A percentile compares a stretch with the other conserved stretches of the same genome.
phyloP scores from a whole-genome alignment of 2,888 invertebrate species.

The Odontomyia ornata region DNA sequence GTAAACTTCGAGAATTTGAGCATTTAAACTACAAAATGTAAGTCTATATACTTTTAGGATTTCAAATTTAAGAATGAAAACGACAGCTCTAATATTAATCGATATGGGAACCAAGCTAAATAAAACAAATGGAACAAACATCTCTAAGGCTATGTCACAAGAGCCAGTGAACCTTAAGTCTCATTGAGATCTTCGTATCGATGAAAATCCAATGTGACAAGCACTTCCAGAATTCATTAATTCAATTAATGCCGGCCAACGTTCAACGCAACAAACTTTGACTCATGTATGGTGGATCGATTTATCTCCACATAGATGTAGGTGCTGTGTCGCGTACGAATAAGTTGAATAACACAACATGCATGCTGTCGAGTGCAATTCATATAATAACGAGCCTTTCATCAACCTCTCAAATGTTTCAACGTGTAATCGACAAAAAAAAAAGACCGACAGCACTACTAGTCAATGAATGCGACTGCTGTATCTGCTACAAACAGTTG shows the following conservation, averaged over 20 bases:
- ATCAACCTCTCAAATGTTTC: slow-evolving; percentile 15
- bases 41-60: too few relatives aligned
- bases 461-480: neutral
- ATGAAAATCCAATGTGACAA: slow-evolving; percentile 22
- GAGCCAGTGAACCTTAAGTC: neutral
- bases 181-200: neutral
- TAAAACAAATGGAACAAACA: too few relatives aligned
- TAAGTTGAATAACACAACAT: neutral
- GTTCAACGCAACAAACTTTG: neutral
- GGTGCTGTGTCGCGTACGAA: neutral
- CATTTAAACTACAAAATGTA: too few relatives aligned
- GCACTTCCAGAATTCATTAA: neutral
- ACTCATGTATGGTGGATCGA: too few relatives aligned
- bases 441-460: slow-evolving; percentile 14
- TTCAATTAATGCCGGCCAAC: slow-evolving; percentile 5
- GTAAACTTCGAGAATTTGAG: too few relatives aligned
- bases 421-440: neutral
- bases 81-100: too few relatives aligned
- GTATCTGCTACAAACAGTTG: neutral
- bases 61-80: too few relatives aligned
- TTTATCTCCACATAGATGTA: too few relatives aligned
- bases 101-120: too few relatives aligned
- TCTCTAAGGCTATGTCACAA: too few relatives aligned
- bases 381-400: slow-evolving; percentile 18
- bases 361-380: slow-evolving; percentile 12